A percentile compares a stretch with the other conserved stretches of the same genome.
Conservation (phyloP, 1,140 invertebrate genomes). For the Stegodyphus mimosarum region DNA sequence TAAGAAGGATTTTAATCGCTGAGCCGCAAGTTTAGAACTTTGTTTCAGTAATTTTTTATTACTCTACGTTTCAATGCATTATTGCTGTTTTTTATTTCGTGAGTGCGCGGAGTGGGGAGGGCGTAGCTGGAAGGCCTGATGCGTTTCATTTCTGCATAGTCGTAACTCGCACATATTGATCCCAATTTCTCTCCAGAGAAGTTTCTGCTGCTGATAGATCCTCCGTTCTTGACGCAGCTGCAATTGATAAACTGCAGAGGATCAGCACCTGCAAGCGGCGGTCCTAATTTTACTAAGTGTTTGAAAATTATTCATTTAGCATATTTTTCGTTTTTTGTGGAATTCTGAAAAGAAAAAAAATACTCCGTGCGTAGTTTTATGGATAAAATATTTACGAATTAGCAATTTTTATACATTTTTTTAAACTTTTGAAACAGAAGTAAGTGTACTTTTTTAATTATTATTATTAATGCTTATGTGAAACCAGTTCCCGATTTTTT, state of each 20-base stretch:
- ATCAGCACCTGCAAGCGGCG: neutral
- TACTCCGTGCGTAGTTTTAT: too few relatives aligned
- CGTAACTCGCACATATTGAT: conserved; percentile 7
- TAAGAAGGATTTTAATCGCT: neutral
- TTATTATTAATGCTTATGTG: too few relatives aligned
- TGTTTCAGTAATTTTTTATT: neutral
- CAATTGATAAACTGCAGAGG: conserved; percentile 8
- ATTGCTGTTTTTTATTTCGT: neutral
- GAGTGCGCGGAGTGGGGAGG: neutral
- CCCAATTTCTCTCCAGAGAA: neutral
- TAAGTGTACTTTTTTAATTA: too few relatives aligned
- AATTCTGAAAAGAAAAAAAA: too few relatives aligned
- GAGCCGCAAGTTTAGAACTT: neutral
- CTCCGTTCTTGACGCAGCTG: conserved; percentile 10
- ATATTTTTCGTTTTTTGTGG: neutral
- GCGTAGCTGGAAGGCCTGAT: neutral
- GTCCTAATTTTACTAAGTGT: neutral
- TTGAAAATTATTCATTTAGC: neutral
- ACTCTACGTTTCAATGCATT: neutral
- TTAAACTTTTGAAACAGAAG: too few relatives aligned
- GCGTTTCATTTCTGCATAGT: neutral
- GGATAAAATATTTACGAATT: too few relatives aligned
- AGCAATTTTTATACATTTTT: too few relatives aligned
- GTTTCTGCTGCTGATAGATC: conserved; percentile 22
- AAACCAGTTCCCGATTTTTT: too few relatives aligned